A percentile compares a stretch with the other conserved stretches of the same genome.
Conservation (phyloP, 2,797 vertebrate species). For the Lutjanus campechanus region DNA sequence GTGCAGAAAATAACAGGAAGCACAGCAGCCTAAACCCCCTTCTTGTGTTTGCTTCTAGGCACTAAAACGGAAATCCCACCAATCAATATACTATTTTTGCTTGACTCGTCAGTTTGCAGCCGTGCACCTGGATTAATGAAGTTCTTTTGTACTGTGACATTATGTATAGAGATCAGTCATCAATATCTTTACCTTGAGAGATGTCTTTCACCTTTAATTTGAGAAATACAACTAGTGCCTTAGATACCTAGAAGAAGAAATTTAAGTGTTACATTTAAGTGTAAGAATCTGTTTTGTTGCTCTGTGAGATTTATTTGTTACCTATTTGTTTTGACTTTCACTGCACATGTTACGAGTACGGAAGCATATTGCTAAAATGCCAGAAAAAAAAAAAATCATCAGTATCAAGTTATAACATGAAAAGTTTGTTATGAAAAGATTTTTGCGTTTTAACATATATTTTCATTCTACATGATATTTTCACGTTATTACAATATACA, state of each 20-base stretch:
- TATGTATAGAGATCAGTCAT: constrained; percentile 59
- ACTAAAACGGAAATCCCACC: constrained; percentile 66
- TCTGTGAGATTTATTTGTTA: constrained; percentile 42
- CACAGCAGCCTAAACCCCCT: constrained; percentile 39
- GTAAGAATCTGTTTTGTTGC: constrained; percentile 41
- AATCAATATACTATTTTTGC: constrained; percentile 69
- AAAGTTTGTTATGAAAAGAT: too few species aligned
- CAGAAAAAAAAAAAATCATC: too few species aligned
- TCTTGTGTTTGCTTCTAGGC: constrained; percentile 66
- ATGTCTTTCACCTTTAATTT: constrained; percentile 65
- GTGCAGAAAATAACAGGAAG: constrained; percentile 63
- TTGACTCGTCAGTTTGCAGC: constrained; percentile 56
- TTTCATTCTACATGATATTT: too few species aligned
- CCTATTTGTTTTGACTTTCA: constrained; percentile 35
- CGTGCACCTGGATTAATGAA: constrained; percentile 54
- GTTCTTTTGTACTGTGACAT: constrained; percentile 68
- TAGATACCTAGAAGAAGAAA: constrained; percentile 73
- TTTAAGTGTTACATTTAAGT: constrained; percentile 44
- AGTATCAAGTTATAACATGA: too few species aligned
- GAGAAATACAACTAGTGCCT: constrained; percentile 81
- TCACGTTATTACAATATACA: too few species aligned
- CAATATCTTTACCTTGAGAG: constrained; percentile 55
- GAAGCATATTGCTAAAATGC: too few species aligned
- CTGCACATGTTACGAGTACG: constrained; percentile 32
- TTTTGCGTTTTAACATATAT: too few species aligned